These are phyloP conservation scores for Lontra canadensis DNA, from an alignment of 2,113 vertebrate species.

Conservation along the genomic window DNA sequence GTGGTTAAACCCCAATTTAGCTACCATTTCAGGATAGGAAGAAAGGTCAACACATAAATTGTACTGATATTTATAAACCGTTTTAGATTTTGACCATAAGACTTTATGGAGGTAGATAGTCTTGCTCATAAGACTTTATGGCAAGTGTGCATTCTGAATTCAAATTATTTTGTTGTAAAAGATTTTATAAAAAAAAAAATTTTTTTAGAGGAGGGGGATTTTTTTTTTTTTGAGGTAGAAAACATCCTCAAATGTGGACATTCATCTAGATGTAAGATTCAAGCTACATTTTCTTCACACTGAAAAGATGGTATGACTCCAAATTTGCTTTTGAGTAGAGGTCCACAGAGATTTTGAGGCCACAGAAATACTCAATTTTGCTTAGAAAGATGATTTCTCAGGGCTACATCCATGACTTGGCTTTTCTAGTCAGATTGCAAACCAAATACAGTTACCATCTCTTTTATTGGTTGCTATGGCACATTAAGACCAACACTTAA, in stretches of 20 bases:
- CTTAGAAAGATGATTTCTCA: too few relatives aligned
- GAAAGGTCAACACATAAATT: neutral
- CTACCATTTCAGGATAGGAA: neutral
- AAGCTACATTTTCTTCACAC: accelerated
- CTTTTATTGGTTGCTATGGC: neutral
- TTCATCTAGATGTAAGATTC: accelerated
- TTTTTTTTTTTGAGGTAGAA: neutral
- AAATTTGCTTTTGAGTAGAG: neutral
- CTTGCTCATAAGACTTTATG: neutral
- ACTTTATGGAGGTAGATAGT: neutral
- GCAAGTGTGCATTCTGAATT: neutral
- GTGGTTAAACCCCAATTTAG: neutral
- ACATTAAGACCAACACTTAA: neutral
- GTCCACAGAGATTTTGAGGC: neutral
- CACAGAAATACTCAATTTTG: neutral
- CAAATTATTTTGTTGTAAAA: neutral
- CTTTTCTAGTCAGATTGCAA: neutral
- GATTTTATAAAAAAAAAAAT: neutral
- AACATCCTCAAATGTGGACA: neutral
- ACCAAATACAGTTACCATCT: neutral
- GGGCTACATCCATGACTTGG: neutral
- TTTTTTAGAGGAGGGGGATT: neutral
- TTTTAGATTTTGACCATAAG: neutral
- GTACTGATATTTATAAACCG: neutral
- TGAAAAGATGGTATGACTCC: accelerated